Evolutionary conservation across 2,113 vertebrate species (phyloP), one percentile per base, ranked within the genome.

Genomic region (Ophiodon elongatus): DNA sequence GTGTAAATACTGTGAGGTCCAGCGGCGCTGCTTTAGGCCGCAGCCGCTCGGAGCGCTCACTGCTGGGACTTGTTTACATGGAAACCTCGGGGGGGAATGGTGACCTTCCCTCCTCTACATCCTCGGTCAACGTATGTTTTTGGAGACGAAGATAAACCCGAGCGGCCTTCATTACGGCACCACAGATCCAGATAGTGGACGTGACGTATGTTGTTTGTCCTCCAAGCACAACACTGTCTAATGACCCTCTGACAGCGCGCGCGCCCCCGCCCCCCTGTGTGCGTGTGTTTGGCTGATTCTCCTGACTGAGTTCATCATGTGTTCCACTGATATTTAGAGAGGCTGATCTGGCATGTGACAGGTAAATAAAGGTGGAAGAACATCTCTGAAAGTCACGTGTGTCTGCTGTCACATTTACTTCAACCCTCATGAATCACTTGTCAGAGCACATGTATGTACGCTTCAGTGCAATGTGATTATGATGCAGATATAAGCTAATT

Each of bases 1-100:
- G n/a, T 65, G 25, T 8, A 43, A 8, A 4, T 31, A 4, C 45
- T 11, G 57, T 1, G 71, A 43, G 67, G 6, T 35, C 4, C 15
- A 37, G 56, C 33, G 25, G 59, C 63, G 66, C 63, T 5, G 35
- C 35, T 70, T 69, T 57, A 81, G 85, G 83, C 88, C 83, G 57
- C 80, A 73, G 70, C 76, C 6, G 2, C 0, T 23, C 43, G 47
- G 0, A 43, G 19, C 14, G 62, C 43, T 21, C 57, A 8, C 25
- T 39, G 56, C 52, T 23, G 11, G 47, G 6, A 52, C 67, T 52
- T 66, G 78, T 81, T 74, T 77, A 73, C 67, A 85, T 64, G 70
- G n/a, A 73, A 21, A 73, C 39, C 56, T 21, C 57, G 33, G 19
- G 3, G 19, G 17, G 39, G 23, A 39, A 56, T 0, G 2, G 10